Base-by-base conservation (phyloP, 2,888 invertebrate genomes). In the Drosophila greeni region DNA sequence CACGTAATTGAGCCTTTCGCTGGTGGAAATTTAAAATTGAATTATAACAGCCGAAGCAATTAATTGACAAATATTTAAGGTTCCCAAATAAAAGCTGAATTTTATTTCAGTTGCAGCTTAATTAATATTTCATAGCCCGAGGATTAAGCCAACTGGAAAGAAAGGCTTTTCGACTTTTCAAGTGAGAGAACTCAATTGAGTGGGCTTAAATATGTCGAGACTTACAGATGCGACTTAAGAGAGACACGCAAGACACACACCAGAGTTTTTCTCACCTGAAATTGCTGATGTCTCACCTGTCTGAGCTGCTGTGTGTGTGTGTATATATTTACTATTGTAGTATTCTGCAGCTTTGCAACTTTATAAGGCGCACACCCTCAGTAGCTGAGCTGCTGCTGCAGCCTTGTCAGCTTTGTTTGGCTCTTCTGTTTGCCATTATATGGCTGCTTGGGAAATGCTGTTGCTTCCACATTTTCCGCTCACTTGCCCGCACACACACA, bases 381-480 rank as follows among this genome's bases (percentile, higher is more conserved):
- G 29, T 14, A 16, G 37, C 24, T 29, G 29, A 45, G 16, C 26
- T 23, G 51, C 26, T 23, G 51, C 53, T 80, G 65, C 55, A 57
- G 66, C 64, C 64, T 61, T 76, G 70, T 70, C 70, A 66, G 75
- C 73, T 78, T 75, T 76, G 70, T 66, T 49, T 45, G 31, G 33
- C 26, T 55, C 36, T 55, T 49, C 26, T 73, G 47, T 12, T 58
- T 23, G 53, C 56, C 70, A 59, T 76, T 70, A 65, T 72, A 72
- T 45, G 54, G 59, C 56, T 61, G 54, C 68, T 59, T 57, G 60
- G 60, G 31, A 59, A 59, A 60, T 68, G 61, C 77, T 76, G 61
- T 58, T 53, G 61, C 59, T 53, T 60, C 77, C 66, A 62, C 69
- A 80, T 72, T 77, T 82, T 82, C 83, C 75, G 59, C 75, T 80